Base-by-base conservation (phyloP, 1,140 invertebrate species). In the Euschistus heros region DNA sequence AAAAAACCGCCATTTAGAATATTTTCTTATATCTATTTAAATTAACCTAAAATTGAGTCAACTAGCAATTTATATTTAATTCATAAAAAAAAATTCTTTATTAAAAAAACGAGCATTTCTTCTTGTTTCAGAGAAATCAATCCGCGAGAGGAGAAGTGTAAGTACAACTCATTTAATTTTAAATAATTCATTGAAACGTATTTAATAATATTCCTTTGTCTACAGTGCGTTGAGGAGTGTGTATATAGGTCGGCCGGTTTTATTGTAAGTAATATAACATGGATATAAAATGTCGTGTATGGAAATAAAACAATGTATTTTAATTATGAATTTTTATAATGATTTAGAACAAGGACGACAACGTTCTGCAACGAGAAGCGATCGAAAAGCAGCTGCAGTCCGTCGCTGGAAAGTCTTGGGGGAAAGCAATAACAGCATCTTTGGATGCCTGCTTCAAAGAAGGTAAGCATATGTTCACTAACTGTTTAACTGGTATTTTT, bases 161-260 rank as follows among this genome's bases (percentile, higher is more conserved):
- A 66, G 64, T 65, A 37, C n/a, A 6, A 30, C 33, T 37, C 13
- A 10, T 10, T 10, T 37, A 10, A 37, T 37, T 37, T 6, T 37
- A 10, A 10, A 30, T 2, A 2, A 37, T 37, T 44, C 44, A 0
- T 44, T 26, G 1, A 17, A 37, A 37, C 13, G 13, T 10, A 37
- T 10, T 26, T 6, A 57, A 24, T 57, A 26, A 22, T 24, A 26
- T 22, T 5, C 6, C 22, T 57, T 59, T 24, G 30, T n/a, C 54
- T 62, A 10, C 50, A 66, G 65, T 66, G 65, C 24, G 33, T 66
- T 6, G 65, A 66, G 26, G 65, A 66, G 22, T 66, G 65, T 27
- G 65, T 66, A 17, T 66, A 66, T 61, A 66, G 54, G 57, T 60
- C 50, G 10, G 44, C 62, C 7, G 65, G 65, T 26, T 66, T 62